Base-by-base conservation (phyloP, 64 coral and sea anemone species). In the Montipora foliosa region DNA sequence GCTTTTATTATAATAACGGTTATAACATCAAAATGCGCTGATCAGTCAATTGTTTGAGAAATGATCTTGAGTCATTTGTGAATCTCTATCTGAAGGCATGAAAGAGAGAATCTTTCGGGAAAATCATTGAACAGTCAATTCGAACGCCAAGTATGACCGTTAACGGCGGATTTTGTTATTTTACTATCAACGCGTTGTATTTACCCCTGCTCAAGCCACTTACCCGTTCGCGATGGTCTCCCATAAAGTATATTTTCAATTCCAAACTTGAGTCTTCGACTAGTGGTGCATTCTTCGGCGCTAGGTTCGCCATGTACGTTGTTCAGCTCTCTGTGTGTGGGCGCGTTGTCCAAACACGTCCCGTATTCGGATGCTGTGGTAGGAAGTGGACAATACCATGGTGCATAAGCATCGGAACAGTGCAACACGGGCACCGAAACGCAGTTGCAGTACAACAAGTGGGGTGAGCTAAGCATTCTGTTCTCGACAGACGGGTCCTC, bases 401-500 rank as follows among this genome's bases (percentile, higher is more conserved):
- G 19, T 10, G 82, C 20, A 11, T 71, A 71, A 71, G 45, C 82
- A 86, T 19, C 71, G 37, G 82, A 47, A 45, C 82, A 71, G 64
- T 70, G 60, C 67, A 86, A 15, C 16, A 86, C 6, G 8, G 82
- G 82, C 46, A 47, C 6, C 16, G 82, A 51, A 48, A 44, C 46
- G 37, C 82, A 86, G 45, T 86, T 86, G 11, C 82, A 86, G 82
- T 86, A 86, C 4, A 72, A 5, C 1, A 86, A 17, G 44, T 68
- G 47, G 66, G 82, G 61, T 71, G 82, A 72, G 82, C 67, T 86
- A 16, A 86, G 71, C 82, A 86, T 86, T 46, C 82, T 86, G 82
- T 71, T 19, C 68, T 20, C 7, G 47, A 13, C 17, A 45, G 53
- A 57, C 46, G 64, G 13, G 62, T 24, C 37, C 82, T 47, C 47